Base-by-base conservation (phyloP, 2,888 invertebrate species). In the Harpagoxenus sublaevis region DNA sequence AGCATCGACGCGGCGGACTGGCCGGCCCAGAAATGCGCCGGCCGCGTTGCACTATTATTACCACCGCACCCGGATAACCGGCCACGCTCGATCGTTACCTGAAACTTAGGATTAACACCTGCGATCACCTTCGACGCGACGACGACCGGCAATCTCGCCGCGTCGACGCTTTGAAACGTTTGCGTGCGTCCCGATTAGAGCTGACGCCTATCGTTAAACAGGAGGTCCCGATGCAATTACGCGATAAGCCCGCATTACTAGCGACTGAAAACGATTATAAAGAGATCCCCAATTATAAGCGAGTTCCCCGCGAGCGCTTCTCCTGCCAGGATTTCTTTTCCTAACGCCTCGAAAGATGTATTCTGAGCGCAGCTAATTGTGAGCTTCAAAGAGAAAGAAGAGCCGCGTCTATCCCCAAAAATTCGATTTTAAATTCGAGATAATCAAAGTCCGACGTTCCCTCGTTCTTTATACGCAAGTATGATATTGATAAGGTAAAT, bases 41-140 rank as follows among this genome's bases (percentile, higher is more conserved):
- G 45, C 42, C 18, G 45, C 63, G 23, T 53, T 62, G 60, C 35
- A 51, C 51, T 75, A 63, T 63, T 63, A 75, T 75, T 75, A 75
- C 10, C 75, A 23, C 6, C 35, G 62, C 63, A 75, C 9, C 23
- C 63, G 39, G 48, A 75, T 75, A 75, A 51, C 39, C 48, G 48
- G 63, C 15, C 5, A 18, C 28, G 42, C 35, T 62, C 63, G 62
- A 63, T 75, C 75, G 63, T 75, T 75, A 75, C 35, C 62, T 63
- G 63, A 75, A 75, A 75, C 75, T 75, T 63, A 28, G 63, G 51
- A 75, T 75, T 63, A 75, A 51, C 75, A 63, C 48, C 75, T 63
- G 75, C 3, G 48, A 75, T 63, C 51, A n/a, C 31, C 31, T 42
- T 42, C 12, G 45, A 23, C 57, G 42, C 60, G 42, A 73, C 70